These are phyloP conservation scores for Adelosebastes latens DNA, from an alignment of 2,797 vertebrate genomes.

Conservation along the genomic window DNA sequence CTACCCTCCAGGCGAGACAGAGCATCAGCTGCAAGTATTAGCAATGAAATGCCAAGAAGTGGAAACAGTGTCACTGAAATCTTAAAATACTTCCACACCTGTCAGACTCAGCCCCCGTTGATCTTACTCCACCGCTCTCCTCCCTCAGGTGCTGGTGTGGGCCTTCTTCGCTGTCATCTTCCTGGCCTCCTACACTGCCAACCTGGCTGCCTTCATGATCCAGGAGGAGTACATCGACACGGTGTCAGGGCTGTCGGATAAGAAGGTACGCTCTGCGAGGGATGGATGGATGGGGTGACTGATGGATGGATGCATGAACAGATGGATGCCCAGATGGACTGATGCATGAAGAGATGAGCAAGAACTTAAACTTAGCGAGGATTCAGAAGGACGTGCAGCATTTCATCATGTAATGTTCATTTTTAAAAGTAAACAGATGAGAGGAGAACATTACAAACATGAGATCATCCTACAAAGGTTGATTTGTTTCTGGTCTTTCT, in stretches of 20 bases:
- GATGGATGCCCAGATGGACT: neutral
- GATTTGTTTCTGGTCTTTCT: neutral
- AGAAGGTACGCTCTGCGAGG: slow-evolving; percentile 83
- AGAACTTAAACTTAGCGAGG: neutral
- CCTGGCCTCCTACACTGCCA: slow-evolving; percentile 94
- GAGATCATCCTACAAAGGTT: neutral
- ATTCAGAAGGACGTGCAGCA: neutral
- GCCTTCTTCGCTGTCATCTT: slow-evolving; percentile 77
- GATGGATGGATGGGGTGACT: neutral
- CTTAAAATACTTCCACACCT: slow-evolving; percentile 19
- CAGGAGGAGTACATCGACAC: slow-evolving; percentile 96
- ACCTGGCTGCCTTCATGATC: slow-evolving; percentile 96
- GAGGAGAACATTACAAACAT: neutral
- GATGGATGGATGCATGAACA: neutral
- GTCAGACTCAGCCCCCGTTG: slow-evolving; percentile 16
- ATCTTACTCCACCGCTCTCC: neutral
- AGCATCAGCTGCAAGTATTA: neutral
- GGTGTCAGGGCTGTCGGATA: slow-evolving; percentile 93
- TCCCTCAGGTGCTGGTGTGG: slow-evolving; percentile 72
- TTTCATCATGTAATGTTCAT: neutral
- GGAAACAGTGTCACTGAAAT: slow-evolving; percentile 1
- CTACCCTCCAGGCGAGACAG: neutral
- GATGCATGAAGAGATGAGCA: neutral
- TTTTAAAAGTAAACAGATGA: neutral
- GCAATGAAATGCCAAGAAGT: slow-evolving; percentile 13